Conservation (phyloP, 2,797 vertebrate species). For the Propithecus deckenii region DNA sequence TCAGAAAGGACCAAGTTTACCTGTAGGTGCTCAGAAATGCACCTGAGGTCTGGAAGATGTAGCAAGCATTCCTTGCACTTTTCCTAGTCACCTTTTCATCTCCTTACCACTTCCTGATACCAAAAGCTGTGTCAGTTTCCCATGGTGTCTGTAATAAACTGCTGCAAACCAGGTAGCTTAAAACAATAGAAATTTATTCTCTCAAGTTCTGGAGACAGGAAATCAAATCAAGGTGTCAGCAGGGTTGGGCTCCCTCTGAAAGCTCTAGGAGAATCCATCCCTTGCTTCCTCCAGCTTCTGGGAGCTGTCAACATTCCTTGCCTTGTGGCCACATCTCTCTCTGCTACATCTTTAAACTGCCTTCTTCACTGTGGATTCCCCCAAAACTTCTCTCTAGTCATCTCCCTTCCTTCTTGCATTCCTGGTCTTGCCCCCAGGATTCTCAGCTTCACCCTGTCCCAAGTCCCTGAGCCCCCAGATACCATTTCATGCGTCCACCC, state of each 20-base stretch:
- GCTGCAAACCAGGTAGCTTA: neutral
- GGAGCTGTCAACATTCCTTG: rapidly evolving
- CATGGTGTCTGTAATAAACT: neutral
- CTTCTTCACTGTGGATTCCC: neutral
- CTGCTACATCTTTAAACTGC: no score
- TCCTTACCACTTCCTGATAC: neutral
- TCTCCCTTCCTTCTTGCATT: neutral
- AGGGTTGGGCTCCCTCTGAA: rapidly evolving
- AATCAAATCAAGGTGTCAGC: neutral
- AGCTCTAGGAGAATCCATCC: no score
- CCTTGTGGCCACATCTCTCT: neutral
- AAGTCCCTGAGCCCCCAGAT: neutral
- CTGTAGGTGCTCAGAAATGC: neutral
- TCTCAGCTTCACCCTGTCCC: neutral
- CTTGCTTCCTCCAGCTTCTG: neutral
- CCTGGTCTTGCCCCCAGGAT: neutral
- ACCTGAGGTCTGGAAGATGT: neutral
- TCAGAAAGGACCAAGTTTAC: neutral
- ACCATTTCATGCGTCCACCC: neutral
- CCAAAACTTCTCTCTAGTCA: neutral
- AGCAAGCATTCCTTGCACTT: neutral
- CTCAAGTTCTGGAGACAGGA: neutral
- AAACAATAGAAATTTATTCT: neutral
- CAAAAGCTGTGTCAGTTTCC: neutral
- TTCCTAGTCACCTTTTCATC: neutral